Base-by-base conservation (phyloP, 1,140 invertebrate genomes). In the Zophobas morio region DNA sequence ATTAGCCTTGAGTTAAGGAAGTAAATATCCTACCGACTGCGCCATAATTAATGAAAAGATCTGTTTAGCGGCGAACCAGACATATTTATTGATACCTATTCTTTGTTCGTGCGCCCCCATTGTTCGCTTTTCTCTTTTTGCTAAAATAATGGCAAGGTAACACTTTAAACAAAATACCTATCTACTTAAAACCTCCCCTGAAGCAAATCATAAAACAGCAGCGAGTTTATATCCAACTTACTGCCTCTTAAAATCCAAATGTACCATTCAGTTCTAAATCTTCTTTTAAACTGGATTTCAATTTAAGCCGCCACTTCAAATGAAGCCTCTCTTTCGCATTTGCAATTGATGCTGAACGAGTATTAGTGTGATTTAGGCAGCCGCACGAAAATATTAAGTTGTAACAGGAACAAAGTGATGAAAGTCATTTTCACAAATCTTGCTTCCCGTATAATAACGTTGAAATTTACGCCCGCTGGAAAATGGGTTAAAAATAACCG, bases 211-310 rank as follows among this genome's bases (percentile, higher is more conserved):
- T 60, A 37, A 60, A 60, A 8, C 56, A 60, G 56, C 54, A 56
- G 1, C n/a, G 53, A 20, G n/a, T 34, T 56, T 56, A 56, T 56
- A 34, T 46, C 54, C 54, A 56, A 63, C 60, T 42, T 66, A 32
- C 60, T 42, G 6, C 36, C 8, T 42, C 20, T 46, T n/a, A 42
- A 42, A 66, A 37, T 66, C 37, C 6, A 42, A 66, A 42, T 66
- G 60, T 42, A 40, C 39, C 60, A 42, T 66, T 42, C 37, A 40
- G 60, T 36, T 39, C 39, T 66, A 66, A 66, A 66, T 66, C 60
- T 66, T 66, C 57, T 63, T 66, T 66, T 42, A 66, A 66, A 66
- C 60, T 66, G 60, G 60, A 40, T 66, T 66, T 66, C 60, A 66
- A 66, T 66, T 66, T 66, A 66, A 66, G 60, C 60, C 39, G 60